phyloP scores from a whole-genome alignment of 2,113 vertebrate species.

The Zootoca vivipara region DNA sequence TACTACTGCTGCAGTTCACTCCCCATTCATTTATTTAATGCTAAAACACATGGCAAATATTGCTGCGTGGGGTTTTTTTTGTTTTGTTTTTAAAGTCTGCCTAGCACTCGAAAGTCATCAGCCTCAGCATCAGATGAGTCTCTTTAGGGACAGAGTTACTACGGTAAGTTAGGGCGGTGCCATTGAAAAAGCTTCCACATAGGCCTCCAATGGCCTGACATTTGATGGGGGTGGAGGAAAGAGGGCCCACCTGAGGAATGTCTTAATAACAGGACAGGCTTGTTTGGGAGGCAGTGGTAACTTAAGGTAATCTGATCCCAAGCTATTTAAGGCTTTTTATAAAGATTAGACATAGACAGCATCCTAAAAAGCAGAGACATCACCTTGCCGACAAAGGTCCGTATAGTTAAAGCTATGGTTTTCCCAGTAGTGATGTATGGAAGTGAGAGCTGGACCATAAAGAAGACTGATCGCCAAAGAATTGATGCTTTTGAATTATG shows the following conservation, averaged over 20 bases:
- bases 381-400: too few relatives aligned
- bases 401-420: too few relatives aligned
- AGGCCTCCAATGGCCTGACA: not conserved
- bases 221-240: too few relatives aligned
- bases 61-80: too few relatives aligned
- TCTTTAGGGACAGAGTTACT: not conserved
- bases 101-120: not conserved
- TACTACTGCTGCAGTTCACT: not conserved
- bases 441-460: too few relatives aligned
- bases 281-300: not conserved
- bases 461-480: too few relatives aligned
- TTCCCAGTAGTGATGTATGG: too few relatives aligned
- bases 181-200: not conserved
- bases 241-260: not conserved
- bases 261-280: not conserved
- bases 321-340: not conserved
- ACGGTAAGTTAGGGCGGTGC: not conserved
- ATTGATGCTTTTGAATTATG: too few relatives aligned
- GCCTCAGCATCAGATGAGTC: not conserved
- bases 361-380: too few relatives aligned
- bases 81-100: not conserved
- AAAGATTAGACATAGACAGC: too few relatives aligned
- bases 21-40: slow-evolving; percentile 12
- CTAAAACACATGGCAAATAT: too few relatives aligned
- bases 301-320: not conserved